A percentile compares a stretch with the other conserved stretches of the same genome.
Evolutionary conservation across 2,888 invertebrate genomes (phyloP).

Genomic region (Phorcus lineatus): DNA sequence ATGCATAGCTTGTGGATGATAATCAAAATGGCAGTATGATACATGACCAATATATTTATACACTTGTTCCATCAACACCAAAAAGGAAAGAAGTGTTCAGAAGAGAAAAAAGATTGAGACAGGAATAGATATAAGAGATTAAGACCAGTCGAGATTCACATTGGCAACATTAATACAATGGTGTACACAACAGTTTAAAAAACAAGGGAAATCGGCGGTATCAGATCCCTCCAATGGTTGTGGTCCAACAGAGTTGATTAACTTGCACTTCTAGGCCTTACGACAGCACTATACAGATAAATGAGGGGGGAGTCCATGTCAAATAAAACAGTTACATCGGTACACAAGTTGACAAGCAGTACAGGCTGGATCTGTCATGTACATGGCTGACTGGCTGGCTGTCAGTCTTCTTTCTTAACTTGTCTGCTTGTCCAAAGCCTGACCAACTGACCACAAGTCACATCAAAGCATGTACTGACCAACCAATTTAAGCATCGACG

Average conservation of each 20-base stretch:
- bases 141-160: neutral
- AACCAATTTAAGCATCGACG: neutral
- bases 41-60: conserved; percentile 2
- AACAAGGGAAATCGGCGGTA: neutral
- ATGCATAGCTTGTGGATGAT: conserved; percentile 25
- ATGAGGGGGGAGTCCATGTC: neutral
- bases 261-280: neutral
- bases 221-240: too few relatives aligned
- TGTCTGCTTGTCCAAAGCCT: too few relatives aligned
- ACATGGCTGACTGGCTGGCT: too few relatives aligned
- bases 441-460: neutral
- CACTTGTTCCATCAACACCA: conserved; percentile 10
- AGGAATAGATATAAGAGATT: neutral
- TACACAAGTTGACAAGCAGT: too few relatives aligned
- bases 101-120: neutral
- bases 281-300: conserved; percentile 13
- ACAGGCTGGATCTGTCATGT: too few relatives aligned
- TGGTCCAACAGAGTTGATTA: neutral
- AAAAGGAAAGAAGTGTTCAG: neutral
- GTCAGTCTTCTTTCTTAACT: too few relatives aligned
- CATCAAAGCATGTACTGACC: too few relatives aligned
- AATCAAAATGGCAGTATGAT: conserved; percentile 18
- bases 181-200: conserved; percentile 1
- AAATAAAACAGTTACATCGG: too few relatives aligned
- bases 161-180: neutral